These are phyloP conservation scores for Zosterops hypoxanthus DNA, from an alignment of 2,113 vertebrate species.

Conservation along the genomic window DNA sequence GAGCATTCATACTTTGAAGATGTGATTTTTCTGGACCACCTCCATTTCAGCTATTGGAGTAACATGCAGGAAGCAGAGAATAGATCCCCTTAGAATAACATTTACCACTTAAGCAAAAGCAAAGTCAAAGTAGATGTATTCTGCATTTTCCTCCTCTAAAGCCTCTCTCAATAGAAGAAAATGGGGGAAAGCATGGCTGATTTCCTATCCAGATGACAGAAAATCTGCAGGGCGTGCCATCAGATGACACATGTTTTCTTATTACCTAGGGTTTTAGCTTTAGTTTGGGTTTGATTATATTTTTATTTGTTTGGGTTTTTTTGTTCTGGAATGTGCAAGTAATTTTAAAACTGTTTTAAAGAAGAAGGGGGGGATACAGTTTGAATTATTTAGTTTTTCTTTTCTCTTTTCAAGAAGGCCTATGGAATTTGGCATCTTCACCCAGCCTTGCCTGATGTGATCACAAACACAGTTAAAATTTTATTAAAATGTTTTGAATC, in stretches of 20 bases:
- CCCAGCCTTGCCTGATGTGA: conserved; percentile 37
- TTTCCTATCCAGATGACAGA: conserved; percentile 3
- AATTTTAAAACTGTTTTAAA: conserved; percentile 30
- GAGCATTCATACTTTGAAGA: background rate
- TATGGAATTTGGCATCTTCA: conserved; percentile 54
- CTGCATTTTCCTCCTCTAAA: background rate
- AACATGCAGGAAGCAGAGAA: background rate
- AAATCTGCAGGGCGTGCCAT: background rate
- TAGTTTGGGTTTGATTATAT: conserved; percentile 6
- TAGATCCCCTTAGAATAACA: background rate
- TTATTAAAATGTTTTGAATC: conserved; percentile 71
- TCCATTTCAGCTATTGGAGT: background rate
- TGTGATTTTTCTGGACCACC: conserved; percentile 4
- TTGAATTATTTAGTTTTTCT: conserved; percentile 26
- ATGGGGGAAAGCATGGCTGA: background rate
- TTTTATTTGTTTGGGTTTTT: conserved; percentile 28
- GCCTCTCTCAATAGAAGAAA: conserved; percentile 1
- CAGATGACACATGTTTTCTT: conserved; percentile 26
- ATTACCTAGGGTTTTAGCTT: conserved; percentile 46
- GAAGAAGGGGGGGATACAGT: background rate
- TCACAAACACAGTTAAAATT: conserved; percentile 53
- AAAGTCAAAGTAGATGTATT: background rate
- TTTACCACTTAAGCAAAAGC: background rate
- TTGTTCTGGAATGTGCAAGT: conserved; percentile 46
- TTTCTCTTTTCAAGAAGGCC: conserved; percentile 44